Evolutionary conservation across 2,888 invertebrate species (phyloP).

Genomic region (Eurytoma adleriae): DNA sequence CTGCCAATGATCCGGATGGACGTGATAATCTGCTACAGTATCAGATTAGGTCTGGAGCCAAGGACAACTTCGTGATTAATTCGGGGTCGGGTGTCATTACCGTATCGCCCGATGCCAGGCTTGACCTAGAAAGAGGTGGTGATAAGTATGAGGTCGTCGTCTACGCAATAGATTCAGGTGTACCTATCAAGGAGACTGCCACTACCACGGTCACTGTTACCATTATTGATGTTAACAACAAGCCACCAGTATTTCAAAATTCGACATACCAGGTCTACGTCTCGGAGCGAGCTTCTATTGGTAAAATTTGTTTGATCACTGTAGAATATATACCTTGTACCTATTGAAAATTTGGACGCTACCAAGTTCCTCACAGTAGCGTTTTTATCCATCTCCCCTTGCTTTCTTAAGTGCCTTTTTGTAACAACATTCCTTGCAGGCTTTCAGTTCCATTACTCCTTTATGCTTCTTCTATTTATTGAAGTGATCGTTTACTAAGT

Average conservation of each 20-base stretch:
- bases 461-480: too few relatives aligned
- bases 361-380: too few relatives aligned
- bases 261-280: constrained; percentile 83
- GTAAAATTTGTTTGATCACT: constrained; percentile 61
- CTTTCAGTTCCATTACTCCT: too few relatives aligned
- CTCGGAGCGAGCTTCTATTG: constrained; percentile 82
- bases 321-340: too few relatives aligned
- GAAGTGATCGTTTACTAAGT: too few relatives aligned
- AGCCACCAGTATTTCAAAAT: constrained; percentile 85
- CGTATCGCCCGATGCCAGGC: constrained; percentile 84
- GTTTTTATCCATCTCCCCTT: too few relatives aligned
- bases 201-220: constrained; percentile 86
- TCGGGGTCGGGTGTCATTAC: constrained; percentile 84
- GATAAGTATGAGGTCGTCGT: constrained; percentile 85
- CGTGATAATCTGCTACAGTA: constrained; percentile 83
- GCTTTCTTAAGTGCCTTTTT: too few relatives aligned
- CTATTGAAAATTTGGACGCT: too few relatives aligned
- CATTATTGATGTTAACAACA: constrained; percentile 88
- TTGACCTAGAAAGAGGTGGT: constrained; percentile 83
- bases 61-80: constrained; percentile 87
- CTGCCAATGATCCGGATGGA: constrained; percentile 89
- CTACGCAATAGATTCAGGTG: constrained; percentile 86
- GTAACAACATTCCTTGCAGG: too few relatives aligned
- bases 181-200: constrained; percentile 86
- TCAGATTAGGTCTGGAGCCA: constrained; percentile 84